Percentiles rank a stretch among this genome's conserved stretches.
phyloP scores from a whole-genome alignment of 1,140 invertebrate species.

The Euschistus heros region DNA sequence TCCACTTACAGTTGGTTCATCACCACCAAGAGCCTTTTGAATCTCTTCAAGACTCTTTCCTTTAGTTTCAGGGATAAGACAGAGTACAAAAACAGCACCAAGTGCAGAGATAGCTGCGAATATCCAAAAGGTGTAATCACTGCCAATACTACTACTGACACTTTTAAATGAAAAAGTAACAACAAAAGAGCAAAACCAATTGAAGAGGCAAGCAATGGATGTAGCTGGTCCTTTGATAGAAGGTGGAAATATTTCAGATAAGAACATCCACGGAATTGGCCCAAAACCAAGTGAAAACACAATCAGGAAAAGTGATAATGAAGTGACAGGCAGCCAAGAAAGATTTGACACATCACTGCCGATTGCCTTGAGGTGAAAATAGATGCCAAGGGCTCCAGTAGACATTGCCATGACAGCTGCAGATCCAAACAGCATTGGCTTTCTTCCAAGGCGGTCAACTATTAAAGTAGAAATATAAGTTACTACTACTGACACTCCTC shows the following conservation, averaged over 20 bases:
- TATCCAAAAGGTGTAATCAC: conserved; percentile 63
- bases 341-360: conserved; percentile 31
- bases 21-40: conserved; percentile 44
- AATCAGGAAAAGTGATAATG: conserved; percentile 61
- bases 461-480: conserved; percentile 56
- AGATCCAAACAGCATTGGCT: conserved; percentile 55
- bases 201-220: conserved; percentile 60
- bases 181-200: conserved; percentile 69
- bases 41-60: conserved; percentile 79
- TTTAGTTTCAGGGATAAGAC: conserved; percentile 80
- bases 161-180: conserved; percentile 66
- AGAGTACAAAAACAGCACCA: conserved; percentile 61
- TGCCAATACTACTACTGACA: conserved; percentile 44
- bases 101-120: conserved; percentile 60
- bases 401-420: conserved; percentile 50
- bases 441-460: conserved; percentile 57
- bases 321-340: conserved; percentile 48
- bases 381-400: conserved; percentile 48
- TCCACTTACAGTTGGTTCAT: no score
- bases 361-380: conserved; percentile 47
- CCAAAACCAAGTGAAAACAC: conserved; percentile 68
- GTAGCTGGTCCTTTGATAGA: conserved; percentile 63
- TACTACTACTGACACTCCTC: conserved; percentile 61
- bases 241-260: conserved; percentile 60
- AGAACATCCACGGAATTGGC: conserved; percentile 70